Percentiles rank a stretch among this genome's conserved stretches.
Evolutionary conservation across 2,113 vertebrate species (phyloP).

Genomic region (Oreochromis spilurus): DNA sequence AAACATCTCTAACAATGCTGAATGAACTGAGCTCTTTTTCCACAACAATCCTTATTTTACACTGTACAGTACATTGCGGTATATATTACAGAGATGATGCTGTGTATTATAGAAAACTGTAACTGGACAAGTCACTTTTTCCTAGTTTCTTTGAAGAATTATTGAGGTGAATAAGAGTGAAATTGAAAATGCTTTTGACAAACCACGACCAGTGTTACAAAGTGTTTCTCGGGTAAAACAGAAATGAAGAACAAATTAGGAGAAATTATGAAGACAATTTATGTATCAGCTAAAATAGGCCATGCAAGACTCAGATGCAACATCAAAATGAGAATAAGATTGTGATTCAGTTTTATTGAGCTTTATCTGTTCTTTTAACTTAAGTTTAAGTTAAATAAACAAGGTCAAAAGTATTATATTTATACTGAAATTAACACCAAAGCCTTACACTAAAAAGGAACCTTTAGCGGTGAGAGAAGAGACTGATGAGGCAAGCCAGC

Average conservation of each 20-base stretch:
- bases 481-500: neutral
- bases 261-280: no score
- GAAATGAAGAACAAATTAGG: no score
- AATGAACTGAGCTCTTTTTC: neutral
- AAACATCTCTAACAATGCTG: neutral
- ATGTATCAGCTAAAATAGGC: no score
- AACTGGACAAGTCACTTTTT: neutral
- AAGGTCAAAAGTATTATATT: neutral
- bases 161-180: neutral
- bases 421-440: neutral
- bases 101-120: neutral
- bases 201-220: no score
- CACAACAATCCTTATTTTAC: neutral
- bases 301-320: neutral
- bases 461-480: neutral
- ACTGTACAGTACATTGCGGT: neutral
- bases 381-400: neutral
- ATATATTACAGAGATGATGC: neutral
- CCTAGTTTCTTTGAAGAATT: neutral
- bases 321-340: neutral
- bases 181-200: no score
- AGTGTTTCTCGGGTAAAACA: no score
- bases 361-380: neutral
- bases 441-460: neutral
- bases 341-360: neutral